Base-by-base conservation (phyloP, 2,888 invertebrate species). In the Rhogogaster chlorosoma region DNA sequence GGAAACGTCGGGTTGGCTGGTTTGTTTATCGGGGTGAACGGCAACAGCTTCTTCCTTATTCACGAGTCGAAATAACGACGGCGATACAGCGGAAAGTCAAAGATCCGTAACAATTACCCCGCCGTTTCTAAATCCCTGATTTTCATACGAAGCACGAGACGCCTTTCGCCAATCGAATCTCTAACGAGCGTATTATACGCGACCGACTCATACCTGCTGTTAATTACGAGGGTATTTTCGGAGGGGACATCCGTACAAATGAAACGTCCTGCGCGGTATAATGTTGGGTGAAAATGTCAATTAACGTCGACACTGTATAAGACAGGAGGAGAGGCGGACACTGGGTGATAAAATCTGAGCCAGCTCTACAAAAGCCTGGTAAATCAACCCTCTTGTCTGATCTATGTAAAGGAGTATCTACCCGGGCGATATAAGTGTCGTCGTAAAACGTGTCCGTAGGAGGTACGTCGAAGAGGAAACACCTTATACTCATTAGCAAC, bases 401-500 rank as follows among this genome's bases (percentile, higher is more conserved):
- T n/a, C 38, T n/a, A 26, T 26, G 73, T 38, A 22, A 73, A n/a
- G 73, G 42, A 42, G 42, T n/a, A n/a, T 73, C 29, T 0, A n/a
- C 29, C 15, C 15, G 18, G 18, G 67, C 67, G 70, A 29, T 32
- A 90, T 91, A 92, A 92, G 92, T 92, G 92, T 91, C 90, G 90
- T 92, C 92, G 92, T 92, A 92, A 92, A 92, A 91, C 91, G 92
- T 91, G 92, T 92, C 92, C 90, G 45, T 15, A 45, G 45, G 45
- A 45, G 45, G 45, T 12, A 45, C 90, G 92, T 92, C 92, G 90
- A 91, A 91, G 91, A 91, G 91, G 91, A 91, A 92, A 92, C 92
- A 92, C 92, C 92, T 92, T 38, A 73, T 22, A 92, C 92, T 92
- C 92, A 92, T 92, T 92, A 92, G 92, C 89, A 91, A 61, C 80